Evolutionary conservation across 2,797 vertebrate genomes (phyloP).

Genomic region (Myotis planiceps): DNA sequence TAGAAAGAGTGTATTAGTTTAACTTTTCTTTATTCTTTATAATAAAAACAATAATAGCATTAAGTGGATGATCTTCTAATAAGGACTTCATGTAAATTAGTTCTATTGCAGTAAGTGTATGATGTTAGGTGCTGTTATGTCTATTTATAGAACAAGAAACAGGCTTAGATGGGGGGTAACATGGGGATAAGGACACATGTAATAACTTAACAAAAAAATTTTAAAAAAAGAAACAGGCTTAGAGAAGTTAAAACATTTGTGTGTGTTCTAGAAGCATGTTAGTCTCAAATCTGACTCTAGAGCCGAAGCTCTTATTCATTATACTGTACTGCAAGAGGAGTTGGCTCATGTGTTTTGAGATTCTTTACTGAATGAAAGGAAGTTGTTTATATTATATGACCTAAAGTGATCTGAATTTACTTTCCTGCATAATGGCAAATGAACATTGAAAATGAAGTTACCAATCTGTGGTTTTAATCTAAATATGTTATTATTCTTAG

Average conservation of each 20-base stretch:
- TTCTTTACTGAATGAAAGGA: not conserved
- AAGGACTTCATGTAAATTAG: slow-evolving; percentile 36
- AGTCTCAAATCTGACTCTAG: not conserved
- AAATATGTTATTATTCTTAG: not conserved
- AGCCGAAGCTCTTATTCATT: not conserved
- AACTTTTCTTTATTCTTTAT: not conserved
- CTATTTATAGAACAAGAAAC: not conserved
- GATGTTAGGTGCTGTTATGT: not conserved
- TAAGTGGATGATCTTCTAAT: not conserved
- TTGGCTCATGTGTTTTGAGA: not conserved
- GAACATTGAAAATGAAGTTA: not conserved
- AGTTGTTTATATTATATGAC: not conserved
- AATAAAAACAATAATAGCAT: not conserved
- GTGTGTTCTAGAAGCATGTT: not conserved
- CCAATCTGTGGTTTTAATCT: not conserved
- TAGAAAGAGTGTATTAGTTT: slow-evolving; percentile 4
- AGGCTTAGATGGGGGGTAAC: not conserved
- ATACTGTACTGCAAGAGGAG: not conserved
- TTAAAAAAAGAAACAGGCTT: not conserved
- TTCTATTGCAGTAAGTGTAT: not conserved
- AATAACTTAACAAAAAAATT: too few species aligned
- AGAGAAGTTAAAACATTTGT: not conserved
- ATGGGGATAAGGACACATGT: too few species aligned
- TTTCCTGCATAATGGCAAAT: not conserved
- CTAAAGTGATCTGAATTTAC: not conserved